A percentile compares a stretch with the other conserved stretches of the same genome.
Evolutionary conservation across 2,797 vertebrate genomes (phyloP).

Genomic region (Lutjanus campechanus): DNA sequence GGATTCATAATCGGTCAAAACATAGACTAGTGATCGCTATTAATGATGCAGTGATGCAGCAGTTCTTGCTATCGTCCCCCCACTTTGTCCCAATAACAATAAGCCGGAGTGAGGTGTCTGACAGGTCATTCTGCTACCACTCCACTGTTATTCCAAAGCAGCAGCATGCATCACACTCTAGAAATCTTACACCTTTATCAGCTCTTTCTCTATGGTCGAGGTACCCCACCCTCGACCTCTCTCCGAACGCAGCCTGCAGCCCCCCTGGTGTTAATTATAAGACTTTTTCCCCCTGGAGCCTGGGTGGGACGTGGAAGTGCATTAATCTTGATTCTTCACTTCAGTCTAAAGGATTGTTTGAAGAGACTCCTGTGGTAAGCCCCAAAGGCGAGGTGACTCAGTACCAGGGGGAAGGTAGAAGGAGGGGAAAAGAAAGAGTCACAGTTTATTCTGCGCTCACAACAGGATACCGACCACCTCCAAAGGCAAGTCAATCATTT

Average conservation of each 20-base stretch:
- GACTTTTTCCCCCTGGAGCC: conserved; percentile 64
- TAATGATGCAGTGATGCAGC: conserved; percentile 56
- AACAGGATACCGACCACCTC: conserved; percentile 51
- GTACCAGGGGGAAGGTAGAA: conserved; percentile 54
- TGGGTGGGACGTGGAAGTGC: conserved; percentile 78
- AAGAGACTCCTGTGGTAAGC: conserved; percentile 84
- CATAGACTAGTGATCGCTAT: conserved; percentile 49
- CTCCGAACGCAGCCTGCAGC: conserved; percentile 70
- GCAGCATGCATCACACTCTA: conserved; percentile 53
- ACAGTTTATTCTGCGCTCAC: conserved; percentile 60
- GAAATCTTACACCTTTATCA: conserved; percentile 65
- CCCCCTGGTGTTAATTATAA: conserved; percentile 87
- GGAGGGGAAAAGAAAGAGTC: conserved; percentile 47
- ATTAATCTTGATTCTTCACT: conserved; percentile 88
- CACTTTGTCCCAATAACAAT: conserved; percentile 68
- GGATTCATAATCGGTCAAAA: conserved; percentile 17
- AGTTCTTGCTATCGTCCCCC: conserved; percentile 49
- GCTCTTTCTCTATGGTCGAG: conserved; percentile 55
- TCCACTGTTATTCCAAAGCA: conserved; percentile 51
- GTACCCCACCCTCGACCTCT: conserved; percentile 62
- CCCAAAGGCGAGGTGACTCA: conserved; percentile 78
- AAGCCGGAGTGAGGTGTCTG: conserved; percentile 54
- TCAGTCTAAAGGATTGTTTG: conserved; percentile 83
- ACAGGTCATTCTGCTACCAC: conserved; percentile 64
- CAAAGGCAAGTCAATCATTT: conserved; percentile 65